Conservation (phyloP, 2,888 invertebrate genomes). For the Luperina nickerlii region DNA sequence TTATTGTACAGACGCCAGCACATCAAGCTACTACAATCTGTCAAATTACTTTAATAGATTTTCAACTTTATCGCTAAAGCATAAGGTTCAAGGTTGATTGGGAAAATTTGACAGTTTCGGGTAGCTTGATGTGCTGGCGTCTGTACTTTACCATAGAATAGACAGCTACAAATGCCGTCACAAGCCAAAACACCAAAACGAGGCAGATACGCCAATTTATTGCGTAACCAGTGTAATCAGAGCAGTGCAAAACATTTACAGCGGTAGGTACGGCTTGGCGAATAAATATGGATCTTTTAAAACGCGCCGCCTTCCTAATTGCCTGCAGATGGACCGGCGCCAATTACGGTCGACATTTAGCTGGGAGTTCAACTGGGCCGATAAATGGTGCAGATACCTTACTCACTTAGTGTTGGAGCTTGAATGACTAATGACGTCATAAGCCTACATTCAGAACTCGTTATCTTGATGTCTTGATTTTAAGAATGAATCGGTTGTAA, state of each 20-base stretch:
- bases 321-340: constrained; percentile 88
- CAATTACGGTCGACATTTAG: constrained; percentile 86
- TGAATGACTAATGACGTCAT: constrained; percentile 75
- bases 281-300: constrained; percentile 89
- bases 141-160: not conserved
- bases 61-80: no score
- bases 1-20: no score
- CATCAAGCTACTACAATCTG: no score
- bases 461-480: constrained; percentile 48
- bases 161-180: constrained; percentile 6
- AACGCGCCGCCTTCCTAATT: constrained; percentile 85
- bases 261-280: constrained; percentile 72
- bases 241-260: constrained; percentile 74
- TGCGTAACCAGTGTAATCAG: constrained; percentile 76
- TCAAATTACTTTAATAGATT: no score
- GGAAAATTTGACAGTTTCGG: no score
- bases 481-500: constrained; percentile 18
- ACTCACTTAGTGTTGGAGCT: constrained; percentile 69
- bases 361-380: constrained; percentile 76
- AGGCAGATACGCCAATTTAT: constrained; percentile 64
- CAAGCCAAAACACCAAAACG: constrained; percentile 55
- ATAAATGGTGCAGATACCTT: constrained; percentile 82
- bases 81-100: no score
- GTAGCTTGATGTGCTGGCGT: no score
- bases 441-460: constrained; percentile 58